These are phyloP conservation scores for Ischnus inquisitorius DNA, from an alignment of 2,888 invertebrate species.

Conservation along the genomic window DNA sequence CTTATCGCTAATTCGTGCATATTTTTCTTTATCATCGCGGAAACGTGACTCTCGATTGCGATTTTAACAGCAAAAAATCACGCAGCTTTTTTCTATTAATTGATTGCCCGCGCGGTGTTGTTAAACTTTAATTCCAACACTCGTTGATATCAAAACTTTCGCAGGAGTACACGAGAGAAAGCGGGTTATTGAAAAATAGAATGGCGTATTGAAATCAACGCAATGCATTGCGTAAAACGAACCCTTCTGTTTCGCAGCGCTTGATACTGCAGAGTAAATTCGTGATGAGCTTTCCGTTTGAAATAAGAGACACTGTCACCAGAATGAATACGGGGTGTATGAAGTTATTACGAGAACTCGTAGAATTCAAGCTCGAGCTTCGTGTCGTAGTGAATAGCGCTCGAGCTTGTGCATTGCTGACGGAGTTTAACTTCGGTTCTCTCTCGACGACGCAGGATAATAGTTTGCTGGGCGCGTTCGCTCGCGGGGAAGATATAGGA, in stretches of 20 bases:
- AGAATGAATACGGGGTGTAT: constrained; percentile 65
- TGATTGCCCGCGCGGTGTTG: too few relatives aligned
- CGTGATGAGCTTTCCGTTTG: constrained; percentile 40
- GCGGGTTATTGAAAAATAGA: too few relatives aligned
- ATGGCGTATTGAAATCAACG: too few relatives aligned
- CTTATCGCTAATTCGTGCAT: not conserved
- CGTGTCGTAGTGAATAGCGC: constrained; percentile 25
- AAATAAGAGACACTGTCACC: constrained; percentile 42
- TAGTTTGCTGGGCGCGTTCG: constrained; percentile 41
- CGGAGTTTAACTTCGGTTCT: constrained; percentile 56
- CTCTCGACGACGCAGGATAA: constrained; percentile 29
- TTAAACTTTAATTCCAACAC: too few relatives aligned
- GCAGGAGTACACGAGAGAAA: not conserved
- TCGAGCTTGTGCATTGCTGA: constrained; percentile 33
- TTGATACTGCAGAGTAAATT: constrained; percentile 26
- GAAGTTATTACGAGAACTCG: constrained; percentile 64
- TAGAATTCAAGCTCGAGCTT: constrained; percentile 16
- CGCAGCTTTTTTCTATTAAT: too few relatives aligned
- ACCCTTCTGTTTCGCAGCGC: not conserved
- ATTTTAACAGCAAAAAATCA: not conserved
- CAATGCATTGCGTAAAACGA: too few relatives aligned
- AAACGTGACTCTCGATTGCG: not conserved
- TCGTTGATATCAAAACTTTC: constrained; percentile 1
- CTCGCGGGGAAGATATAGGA: constrained; percentile 18
- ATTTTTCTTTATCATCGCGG: not conserved